phyloP scores from a whole-genome alignment of 2,797 vertebrate species.

The Ctenosaura bakeri region DNA sequence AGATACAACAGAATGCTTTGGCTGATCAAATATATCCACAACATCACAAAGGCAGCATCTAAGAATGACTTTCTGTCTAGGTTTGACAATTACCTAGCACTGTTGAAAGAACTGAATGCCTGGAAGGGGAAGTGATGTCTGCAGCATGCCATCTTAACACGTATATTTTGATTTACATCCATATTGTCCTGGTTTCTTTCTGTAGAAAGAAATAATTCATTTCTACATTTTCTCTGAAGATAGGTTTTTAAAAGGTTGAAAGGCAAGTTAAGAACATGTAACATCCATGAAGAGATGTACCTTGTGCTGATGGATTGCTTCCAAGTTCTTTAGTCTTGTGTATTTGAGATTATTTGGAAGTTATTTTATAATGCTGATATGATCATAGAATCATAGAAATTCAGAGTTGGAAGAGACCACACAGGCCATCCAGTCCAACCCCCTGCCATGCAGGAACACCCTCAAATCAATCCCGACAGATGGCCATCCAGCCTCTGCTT shows the following conservation, averaged over 20 bases:
- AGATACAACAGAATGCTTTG: background rate
- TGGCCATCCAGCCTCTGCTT: no score
- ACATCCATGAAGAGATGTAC: background rate
- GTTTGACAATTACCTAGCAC: background rate
- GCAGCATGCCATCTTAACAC: background rate
- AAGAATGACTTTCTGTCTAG: background rate
- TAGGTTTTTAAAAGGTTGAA: background rate
- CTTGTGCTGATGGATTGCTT: background rate
- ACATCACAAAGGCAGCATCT: background rate
- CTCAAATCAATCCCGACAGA: no score
- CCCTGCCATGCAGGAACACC: no score
- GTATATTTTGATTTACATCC: background rate
- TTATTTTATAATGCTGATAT: background rate
- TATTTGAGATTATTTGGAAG: accelerated
- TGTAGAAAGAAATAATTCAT: background rate
- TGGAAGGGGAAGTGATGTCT: background rate
- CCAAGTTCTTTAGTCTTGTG: background rate
- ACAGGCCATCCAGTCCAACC: no score
- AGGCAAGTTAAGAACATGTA: background rate
- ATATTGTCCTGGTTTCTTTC: background rate
- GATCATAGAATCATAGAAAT: no score
- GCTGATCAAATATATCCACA: background rate
- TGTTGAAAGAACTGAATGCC: background rate
- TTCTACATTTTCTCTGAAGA: background rate
- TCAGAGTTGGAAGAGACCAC: no score